phyloP scores from a whole-genome alignment of 2,797 vertebrate species.

The Eulemur rubriventer region DNA sequence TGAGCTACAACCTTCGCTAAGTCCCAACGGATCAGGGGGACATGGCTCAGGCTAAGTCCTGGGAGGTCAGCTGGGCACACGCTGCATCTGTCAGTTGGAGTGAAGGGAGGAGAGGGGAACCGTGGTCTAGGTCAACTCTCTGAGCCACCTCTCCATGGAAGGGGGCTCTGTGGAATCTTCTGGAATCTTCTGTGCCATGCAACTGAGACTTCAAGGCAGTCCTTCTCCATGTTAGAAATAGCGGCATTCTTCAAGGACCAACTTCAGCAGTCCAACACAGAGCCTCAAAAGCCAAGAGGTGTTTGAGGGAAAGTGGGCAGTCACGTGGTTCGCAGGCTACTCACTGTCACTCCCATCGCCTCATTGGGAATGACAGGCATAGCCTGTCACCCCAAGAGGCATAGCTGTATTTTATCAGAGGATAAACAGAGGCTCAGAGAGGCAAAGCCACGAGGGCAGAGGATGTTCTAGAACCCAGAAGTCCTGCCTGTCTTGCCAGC shows the following conservation, averaged over 20 bases:
- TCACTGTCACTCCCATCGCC: not conserved
- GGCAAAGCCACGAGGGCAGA: not conserved
- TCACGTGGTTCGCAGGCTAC: not conserved
- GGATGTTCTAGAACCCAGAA: constrained; percentile 33
- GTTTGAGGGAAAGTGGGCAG: not conserved
- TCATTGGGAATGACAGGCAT: not conserved
- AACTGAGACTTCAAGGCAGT: not conserved
- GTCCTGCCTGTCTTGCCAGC: not conserved
- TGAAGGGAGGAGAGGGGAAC: not conserved
- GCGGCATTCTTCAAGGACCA: not conserved
- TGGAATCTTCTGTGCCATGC: constrained; percentile 8
- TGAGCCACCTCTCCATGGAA: not conserved
- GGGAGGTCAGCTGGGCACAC: not conserved
- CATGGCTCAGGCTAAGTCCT: not conserved
- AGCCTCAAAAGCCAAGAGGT: not conserved
- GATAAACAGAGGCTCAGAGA: constrained; percentile 11
- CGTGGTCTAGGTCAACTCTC: not conserved
- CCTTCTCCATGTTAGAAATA: constrained; percentile 1
- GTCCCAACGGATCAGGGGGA: not conserved
- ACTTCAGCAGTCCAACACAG: not conserved
- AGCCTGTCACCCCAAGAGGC: not conserved
- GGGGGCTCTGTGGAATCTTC: not conserved
- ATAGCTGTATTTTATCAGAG: not conserved
- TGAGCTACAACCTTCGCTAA: constrained; percentile 3
- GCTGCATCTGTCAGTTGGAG: not conserved